phyloP scores from a whole-genome alignment of 2,888 invertebrate genomes.

The Pinctada fucata region DNA sequence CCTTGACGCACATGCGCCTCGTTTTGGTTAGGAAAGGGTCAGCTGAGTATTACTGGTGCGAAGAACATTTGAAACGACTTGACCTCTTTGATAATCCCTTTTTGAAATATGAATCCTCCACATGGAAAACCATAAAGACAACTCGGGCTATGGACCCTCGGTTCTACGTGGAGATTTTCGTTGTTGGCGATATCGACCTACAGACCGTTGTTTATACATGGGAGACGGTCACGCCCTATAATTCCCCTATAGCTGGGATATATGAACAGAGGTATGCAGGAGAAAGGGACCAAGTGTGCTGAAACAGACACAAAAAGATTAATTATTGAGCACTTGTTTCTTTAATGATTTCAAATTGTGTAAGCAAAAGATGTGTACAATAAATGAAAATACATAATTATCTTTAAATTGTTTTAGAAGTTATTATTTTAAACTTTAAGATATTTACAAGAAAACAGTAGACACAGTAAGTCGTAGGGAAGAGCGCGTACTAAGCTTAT shows the following conservation, averaged over 20 bases:
- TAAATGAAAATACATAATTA: no score
- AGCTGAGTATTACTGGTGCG: constrained; percentile 26
- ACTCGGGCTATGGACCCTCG: constrained; percentile 20
- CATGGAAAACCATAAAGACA: constrained; percentile 27
- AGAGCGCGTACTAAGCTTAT: no score
- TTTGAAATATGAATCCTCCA: constrained; percentile 11
- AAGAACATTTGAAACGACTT: constrained; percentile 22
- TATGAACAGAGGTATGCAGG: constrained; percentile 17
- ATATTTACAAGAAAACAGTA: no score
- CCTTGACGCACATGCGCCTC: constrained; percentile 18
- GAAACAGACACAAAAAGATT: no score
- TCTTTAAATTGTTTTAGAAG: no score
- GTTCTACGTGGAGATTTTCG: constrained; percentile 26
- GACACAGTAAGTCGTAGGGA: no score
- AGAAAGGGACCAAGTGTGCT: background rate
- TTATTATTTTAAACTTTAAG: no score
- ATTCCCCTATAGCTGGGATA: constrained; percentile 23
- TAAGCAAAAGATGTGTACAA: no score
- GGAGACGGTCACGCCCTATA: constrained; percentile 22
- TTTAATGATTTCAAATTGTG: no score
- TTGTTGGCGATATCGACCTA: constrained; percentile 19
- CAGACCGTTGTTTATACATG: constrained; percentile 26
- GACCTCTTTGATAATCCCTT: constrained; percentile 23
- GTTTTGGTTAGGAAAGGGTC: constrained; percentile 25
- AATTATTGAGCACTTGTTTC: no score